Evolutionary conservation across 2,888 invertebrate species (phyloP), one percentile per base, ranked within the genome.

Genomic region (Amphipyra tragopoginis): DNA sequence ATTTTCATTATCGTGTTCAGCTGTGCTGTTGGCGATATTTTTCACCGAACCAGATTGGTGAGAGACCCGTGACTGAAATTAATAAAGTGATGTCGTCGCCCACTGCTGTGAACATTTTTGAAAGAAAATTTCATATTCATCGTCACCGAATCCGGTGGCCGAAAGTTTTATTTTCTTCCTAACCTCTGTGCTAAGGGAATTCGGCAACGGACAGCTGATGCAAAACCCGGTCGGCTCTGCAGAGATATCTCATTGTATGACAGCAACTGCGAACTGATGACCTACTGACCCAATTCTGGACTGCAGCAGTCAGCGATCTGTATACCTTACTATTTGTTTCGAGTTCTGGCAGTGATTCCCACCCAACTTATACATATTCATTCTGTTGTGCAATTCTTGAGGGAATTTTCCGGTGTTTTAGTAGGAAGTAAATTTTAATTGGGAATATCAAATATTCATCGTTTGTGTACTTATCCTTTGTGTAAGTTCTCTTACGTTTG

Each of bases 241-340:
- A 91, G 88, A 88, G 88, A 91, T 93, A 92, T 90, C 90, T 90
- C 93, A 90, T 90, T 92, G 90, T 92, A 89, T 90, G 93, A 89
- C 91, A 88, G 87, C 84, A 83, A 85, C 86, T 84, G 83, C 79
- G 83, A 86, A 88, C 86, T 88, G 88, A 89, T 91, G 93, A 89
- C 94, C 93, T 81, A 91, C 84, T 94, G 87, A 93, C 94, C 94
- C 80, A 89, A 76, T 88, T 94, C 83, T 89, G 87, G 87, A 89
- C 88, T 93, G 93, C 93, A 91, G 93, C 92, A 92, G 89, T 86
- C 85, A 86, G 83, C 81, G 77, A 85, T 86, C 82, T 86, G 85
- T 86, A 73, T 88, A 87, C 88, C 89, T 87, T 87, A 80, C 82
- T 89, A 89, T 92, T 93, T 91, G 92, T 92, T 91, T 88, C 85